These are phyloP conservation scores for Melanaphis sacchari DNA, from an alignment of 1,140 invertebrate genomes.

Conservation along the genomic window DNA sequence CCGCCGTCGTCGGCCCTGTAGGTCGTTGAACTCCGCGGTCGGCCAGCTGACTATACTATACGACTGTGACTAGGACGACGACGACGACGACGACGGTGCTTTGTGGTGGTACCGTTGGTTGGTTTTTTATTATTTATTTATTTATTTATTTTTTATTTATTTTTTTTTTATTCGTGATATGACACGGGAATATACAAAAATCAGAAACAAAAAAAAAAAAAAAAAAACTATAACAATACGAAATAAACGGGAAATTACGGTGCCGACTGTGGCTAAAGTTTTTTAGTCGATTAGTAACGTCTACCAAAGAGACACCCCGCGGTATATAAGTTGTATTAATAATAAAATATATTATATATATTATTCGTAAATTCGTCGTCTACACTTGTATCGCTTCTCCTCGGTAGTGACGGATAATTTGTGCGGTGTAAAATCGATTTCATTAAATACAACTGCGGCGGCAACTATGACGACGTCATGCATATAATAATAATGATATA, in stretches of 20 bases:
- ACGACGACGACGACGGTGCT: conserved; percentile 2
- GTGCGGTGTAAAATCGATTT: conserved; percentile 1
- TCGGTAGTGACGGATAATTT: not conserved
- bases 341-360: not conserved
- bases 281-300: not conserved
- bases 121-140: conserved; percentile 6
- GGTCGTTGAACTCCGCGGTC: conserved; percentile 54
- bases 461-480: not conserved
- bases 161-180: not conserved
- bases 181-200: not conserved
- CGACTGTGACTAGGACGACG: not conserved
- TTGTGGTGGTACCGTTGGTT: conserved; percentile 20
- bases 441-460: not conserved
- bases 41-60: conserved; percentile 45
- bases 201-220: not conserved
- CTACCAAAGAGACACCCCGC: not conserved
- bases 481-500: conserved; percentile 1
- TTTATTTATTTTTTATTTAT: not conserved
- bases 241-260: not conserved
- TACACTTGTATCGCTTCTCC: not conserved
- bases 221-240: not conserved
- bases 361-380: not conserved
- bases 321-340: not conserved
- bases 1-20: not conserved
- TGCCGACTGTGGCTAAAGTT: not conserved